Base-by-base conservation (phyloP, 1,140 invertebrate genomes). In the Chymomyza costata region DNA sequence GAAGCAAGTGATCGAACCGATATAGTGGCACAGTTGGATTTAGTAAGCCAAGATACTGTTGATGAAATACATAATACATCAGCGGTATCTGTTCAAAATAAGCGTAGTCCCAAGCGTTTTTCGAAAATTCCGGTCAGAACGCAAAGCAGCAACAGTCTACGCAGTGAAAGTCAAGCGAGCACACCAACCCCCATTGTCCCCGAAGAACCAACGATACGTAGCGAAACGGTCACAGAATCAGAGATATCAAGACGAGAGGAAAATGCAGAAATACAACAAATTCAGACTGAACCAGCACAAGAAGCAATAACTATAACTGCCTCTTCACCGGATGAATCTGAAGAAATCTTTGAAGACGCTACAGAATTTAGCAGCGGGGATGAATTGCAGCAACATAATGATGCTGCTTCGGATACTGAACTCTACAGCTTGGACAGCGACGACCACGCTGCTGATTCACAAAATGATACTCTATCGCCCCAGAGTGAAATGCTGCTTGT, bases 91-190 rank as follows among this genome's bases (percentile, higher is more conserved):
- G 47, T 48, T 3, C 34, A 55, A 0, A 66, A n/a, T n/a, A n/a
- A 63, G 21, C 49, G 47, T 1, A 69, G 46, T 38, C 48, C 49
- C 0, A 82, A 61, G 6, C 60, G 56, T n/a, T 45, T 71, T 16
- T 83, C 80, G 0, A 83, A 71, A 31, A 83, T 83, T 40, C 80
- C 80, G 0, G 63, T 83, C 0, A 57, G 80, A 53, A 71, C 80
- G 1, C 15, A 51, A 2, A 83, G 73, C 18, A 60, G 35, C 14
- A 66, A 31, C 11, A 71, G 60, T 37, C 51, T 80, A 7, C 65
- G 60, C 14, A 67, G 65, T 45, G 78, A 71, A 0, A 82, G 60
- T 31, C 46, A 60, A 50, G 37, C 55, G 1, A 44, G 43, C 17
- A 55, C 48, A 13, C 48, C 39, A 1, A 67, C 45, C 1, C 46